Conservation (phyloP, 2,888 invertebrate genomes). For the Eupeodes latifasciatus region DNA sequence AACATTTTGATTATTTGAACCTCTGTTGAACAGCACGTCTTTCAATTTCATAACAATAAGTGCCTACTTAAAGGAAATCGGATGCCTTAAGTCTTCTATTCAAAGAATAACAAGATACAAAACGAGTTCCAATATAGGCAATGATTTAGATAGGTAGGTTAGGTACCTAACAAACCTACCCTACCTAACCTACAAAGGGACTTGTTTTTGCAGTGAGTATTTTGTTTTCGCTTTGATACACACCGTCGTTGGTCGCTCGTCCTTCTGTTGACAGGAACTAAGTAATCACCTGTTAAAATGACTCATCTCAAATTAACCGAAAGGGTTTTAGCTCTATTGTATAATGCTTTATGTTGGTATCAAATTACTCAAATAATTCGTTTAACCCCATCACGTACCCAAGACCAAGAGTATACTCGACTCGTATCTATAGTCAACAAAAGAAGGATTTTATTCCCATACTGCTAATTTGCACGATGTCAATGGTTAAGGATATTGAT, state of each 20-base stretch:
- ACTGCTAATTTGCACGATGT: constrained; percentile 46
- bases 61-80: background rate
- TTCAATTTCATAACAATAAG: background rate
- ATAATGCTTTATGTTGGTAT: constrained; percentile 22
- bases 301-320: constrained; percentile 49
- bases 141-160: too few relatives aligned
- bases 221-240: constrained; percentile 32
- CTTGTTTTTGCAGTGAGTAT: background rate
- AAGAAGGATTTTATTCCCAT: constrained; percentile 6
- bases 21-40: background rate
- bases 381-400: background rate
- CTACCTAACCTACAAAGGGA: background rate
- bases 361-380: constrained; percentile 28
- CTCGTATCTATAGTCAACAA: background rate
- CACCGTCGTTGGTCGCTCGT: background rate
- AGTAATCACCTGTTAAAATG: constrained; percentile 46
- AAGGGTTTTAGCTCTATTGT: constrained; percentile 40
- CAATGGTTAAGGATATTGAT: constrained; percentile 51
- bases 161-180: too few relatives aligned
- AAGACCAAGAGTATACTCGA: too few relatives aligned
- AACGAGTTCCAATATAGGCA: background rate
- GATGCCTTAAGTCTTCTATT: background rate
- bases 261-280: constrained; percentile 25
- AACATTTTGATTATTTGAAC: background rate
- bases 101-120: constrained; percentile 4